phyloP scores from a whole-genome alignment of 2,888 invertebrate genomes.

The Chirona hameri region DNA sequence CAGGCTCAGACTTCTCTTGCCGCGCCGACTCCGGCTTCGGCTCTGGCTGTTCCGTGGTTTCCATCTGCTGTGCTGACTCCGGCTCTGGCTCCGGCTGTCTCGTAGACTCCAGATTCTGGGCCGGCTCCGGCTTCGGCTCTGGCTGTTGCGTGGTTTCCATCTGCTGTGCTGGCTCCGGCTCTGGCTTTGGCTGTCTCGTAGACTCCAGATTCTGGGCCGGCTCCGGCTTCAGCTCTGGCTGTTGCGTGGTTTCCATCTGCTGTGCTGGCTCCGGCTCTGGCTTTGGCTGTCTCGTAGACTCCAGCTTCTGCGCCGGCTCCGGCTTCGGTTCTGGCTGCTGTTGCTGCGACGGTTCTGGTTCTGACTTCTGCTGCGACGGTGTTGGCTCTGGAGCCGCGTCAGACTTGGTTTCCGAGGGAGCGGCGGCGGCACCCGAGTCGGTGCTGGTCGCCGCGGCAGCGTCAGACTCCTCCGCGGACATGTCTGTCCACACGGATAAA shows the following conservation, averaged over 20 bases:
- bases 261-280: background rate
- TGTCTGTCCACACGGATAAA: background rate
- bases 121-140: background rate
- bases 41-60: background rate
- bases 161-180: background rate
- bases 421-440: background rate
- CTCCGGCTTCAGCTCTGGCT: background rate
- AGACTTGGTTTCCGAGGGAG: background rate
- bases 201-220: too few relatives aligned
- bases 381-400: background rate
- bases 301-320: background rate
- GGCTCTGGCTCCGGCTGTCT: background rate
- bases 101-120: background rate
- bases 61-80: background rate
- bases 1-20: background rate
- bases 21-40: background rate
- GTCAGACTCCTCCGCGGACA: background rate
- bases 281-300: background rate
- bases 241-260: too few relatives aligned
- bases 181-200: too few relatives aligned
- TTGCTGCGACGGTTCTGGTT: too few relatives aligned
- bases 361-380: too few relatives aligned
- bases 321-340: background rate
- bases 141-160: background rate
- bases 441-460: background rate